Percentiles rank a stretch among this genome's conserved stretches.
Conservation (phyloP, 2,113 vertebrate species). For the Leucopternis melanops region DNA sequence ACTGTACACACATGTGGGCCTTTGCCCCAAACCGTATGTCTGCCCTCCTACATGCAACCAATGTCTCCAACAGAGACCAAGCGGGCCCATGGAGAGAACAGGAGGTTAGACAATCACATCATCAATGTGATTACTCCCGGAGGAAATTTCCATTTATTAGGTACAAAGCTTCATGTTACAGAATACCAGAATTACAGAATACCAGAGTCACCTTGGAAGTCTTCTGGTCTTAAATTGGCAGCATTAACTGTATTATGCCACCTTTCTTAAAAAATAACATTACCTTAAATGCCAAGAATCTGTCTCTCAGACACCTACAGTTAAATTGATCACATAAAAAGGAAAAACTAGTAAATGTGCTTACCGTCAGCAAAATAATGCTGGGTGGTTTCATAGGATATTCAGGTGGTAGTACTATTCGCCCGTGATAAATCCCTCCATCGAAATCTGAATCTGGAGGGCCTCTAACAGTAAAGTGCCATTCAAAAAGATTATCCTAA, state of each 20-base stretch:
- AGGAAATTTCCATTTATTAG: neutral
- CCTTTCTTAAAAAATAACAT: neutral
- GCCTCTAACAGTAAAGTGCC: conserved; percentile 97
- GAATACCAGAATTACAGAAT: neutral
- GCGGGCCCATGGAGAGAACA: neutral
- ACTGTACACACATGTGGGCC: neutral
- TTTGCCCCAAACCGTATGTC: neutral
- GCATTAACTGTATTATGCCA: neutral
- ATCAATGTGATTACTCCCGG: neutral
- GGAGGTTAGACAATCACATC: neutral
- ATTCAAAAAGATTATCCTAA: conserved; percentile 98
- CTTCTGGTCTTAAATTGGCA: neutral
- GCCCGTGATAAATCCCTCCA: conserved; percentile 93
- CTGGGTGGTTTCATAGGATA: conserved; percentile 99
- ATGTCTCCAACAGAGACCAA: neutral
- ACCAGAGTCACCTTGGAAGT: neutral
- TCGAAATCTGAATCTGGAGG: conserved; percentile 98
- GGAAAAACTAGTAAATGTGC: neutral
- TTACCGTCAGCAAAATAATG: conserved; percentile 97
- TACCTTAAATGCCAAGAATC: neutral
- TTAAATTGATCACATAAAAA: neutral
- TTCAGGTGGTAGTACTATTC: conserved; percentile 94
- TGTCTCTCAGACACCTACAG: neutral
- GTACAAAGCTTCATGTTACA: neutral
- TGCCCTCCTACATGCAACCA: neutral